phyloP scores from a whole-genome alignment of 2,888 invertebrate species.

The Trichacis sp. region DNA sequence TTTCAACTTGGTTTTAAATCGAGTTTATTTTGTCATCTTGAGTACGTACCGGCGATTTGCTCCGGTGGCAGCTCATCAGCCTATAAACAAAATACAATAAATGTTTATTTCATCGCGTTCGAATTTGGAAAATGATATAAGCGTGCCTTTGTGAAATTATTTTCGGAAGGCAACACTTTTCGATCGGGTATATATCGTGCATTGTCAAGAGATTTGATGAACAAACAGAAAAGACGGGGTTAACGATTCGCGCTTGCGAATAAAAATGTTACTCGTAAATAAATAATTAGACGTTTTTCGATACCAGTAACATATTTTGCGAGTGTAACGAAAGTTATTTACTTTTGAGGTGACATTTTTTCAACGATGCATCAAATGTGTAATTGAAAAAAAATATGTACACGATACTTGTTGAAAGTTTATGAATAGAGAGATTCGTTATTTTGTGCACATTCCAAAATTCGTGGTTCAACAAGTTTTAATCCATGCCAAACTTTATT shows the following conservation, averaged over 20 bases:
- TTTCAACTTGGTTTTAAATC: too few species aligned
- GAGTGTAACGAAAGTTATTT: too few species aligned
- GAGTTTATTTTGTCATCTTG: too few species aligned
- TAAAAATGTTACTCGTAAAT: neutral
- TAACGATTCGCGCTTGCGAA: neutral
- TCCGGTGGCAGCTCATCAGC: constrained; percentile 91
- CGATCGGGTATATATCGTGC: constrained; percentile 30
- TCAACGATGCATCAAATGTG: too few species aligned
- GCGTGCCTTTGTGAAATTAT: constrained; percentile 27
- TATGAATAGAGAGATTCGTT: too few species aligned
- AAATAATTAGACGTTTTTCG: neutral
- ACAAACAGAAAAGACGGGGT: constrained; percentile 29
- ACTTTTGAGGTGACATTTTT: too few species aligned
- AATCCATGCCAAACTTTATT: constrained; percentile 2
- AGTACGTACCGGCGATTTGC: constrained; percentile 86
- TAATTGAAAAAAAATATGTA: too few species aligned
- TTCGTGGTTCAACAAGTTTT: neutral
- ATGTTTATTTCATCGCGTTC: constrained; percentile 11
- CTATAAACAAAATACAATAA: constrained; percentile 71
- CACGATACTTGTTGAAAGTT: too few species aligned
- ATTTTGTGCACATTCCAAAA: too few species aligned
- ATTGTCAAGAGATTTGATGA: constrained; percentile 30
- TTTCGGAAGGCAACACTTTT: constrained; percentile 29
- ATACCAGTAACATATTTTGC: neutral
- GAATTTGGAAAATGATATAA: constrained; percentile 22